Evolutionary conservation across 2,113 vertebrate species (phyloP).

Genomic region (Hippoglossus stenolepis): DNA sequence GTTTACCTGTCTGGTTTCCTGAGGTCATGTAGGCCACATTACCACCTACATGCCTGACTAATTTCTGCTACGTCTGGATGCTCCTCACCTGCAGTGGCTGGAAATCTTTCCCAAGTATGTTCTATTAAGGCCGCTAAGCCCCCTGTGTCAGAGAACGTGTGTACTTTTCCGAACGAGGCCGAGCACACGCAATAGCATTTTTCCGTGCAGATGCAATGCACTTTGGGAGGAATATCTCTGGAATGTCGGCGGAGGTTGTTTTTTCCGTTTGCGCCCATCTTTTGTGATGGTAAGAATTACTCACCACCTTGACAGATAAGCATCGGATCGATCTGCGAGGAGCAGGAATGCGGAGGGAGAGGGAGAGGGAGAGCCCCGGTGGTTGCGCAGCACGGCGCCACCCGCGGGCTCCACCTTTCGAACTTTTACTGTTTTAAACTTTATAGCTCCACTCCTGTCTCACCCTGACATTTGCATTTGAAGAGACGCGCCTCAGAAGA

Average conservation of each 20-base stretch:
- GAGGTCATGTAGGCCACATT: conserved; percentile 64
- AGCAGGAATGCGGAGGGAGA: conserved; percentile 70
- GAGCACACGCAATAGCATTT: conserved; percentile 69
- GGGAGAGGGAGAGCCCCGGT: neutral
- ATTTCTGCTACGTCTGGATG: conserved; percentile 55
- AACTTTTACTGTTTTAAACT: conserved; percentile 53
- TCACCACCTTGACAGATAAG: conserved; percentile 79
- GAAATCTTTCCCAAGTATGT: conserved; percentile 68
- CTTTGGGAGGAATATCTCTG: conserved; percentile 75
- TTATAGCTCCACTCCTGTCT: conserved; percentile 36
- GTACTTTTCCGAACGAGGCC: conserved; percentile 68
- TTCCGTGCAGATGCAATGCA: conserved; percentile 74
- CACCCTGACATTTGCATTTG: conserved; percentile 39
- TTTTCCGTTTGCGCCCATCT: conserved; percentile 74
- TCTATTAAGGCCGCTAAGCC: conserved; percentile 54
- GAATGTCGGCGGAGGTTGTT: conserved; percentile 74
- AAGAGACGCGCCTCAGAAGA: conserved; percentile 26
- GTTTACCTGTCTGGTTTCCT: conserved; percentile 75
- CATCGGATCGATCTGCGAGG: conserved; percentile 74
- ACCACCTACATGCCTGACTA: conserved; percentile 62
- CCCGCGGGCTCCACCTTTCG: conserved; percentile 44
- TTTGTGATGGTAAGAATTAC: conserved; percentile 82
- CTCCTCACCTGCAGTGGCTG: conserved; percentile 49
- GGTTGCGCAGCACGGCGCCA: conserved; percentile 10
- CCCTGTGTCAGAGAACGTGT: conserved; percentile 67